Evolutionary conservation across 2,113 vertebrate genomes (phyloP), one percentile per base, ranked within the genome.

Genomic region (Platycercus adscitus): DNA sequence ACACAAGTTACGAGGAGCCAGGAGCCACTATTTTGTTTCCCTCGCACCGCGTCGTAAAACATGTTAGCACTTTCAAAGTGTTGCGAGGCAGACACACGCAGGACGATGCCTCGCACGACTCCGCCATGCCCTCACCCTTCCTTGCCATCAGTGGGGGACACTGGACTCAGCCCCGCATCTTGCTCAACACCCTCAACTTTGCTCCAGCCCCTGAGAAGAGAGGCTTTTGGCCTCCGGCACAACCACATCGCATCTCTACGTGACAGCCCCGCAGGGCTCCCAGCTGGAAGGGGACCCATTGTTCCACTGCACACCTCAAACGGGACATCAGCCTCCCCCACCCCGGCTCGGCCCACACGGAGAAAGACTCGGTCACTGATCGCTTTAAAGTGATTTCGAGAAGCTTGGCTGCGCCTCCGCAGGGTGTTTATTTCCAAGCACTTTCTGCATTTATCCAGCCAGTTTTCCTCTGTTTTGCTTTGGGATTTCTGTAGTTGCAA

Each of bases 1-100:
- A 89, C 91, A 80, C 43, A 55, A 94, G 58, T 85, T 94, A 95
- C 5, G 29, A 89, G 87, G 81, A 97, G 94, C 64, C 92, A 91
- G 87, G 87, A 98, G 95, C 87, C 93, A 89, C 95, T 86, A 52
- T 95, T 94, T 90, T 77, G 73, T 89, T 95, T 88, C 31, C 9
- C 81, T 93, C 31, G 1, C 24, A 2, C 37, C 2, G 25, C 10
- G 3, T 64, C 55, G 7, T 83, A 94, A 97, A 97, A 86, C 93
- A 83, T 50, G 88, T 94, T 77, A 85, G 66, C 76, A 10, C 87
- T 81, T 81, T 70, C 72, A 83, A 87, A 88, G 61, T 6, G 2
- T 60, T 61, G 77, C 3, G 1, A 69, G 64, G 63, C 64, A 79
- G 69, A 31, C 4, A 11, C 79, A 56, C 2, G 3, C 26, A 47